Evolutionary conservation across 2,113 vertebrate species (phyloP), one percentile per base, ranked within the genome.

Genomic region (Chunga burmeisteri): DNA sequence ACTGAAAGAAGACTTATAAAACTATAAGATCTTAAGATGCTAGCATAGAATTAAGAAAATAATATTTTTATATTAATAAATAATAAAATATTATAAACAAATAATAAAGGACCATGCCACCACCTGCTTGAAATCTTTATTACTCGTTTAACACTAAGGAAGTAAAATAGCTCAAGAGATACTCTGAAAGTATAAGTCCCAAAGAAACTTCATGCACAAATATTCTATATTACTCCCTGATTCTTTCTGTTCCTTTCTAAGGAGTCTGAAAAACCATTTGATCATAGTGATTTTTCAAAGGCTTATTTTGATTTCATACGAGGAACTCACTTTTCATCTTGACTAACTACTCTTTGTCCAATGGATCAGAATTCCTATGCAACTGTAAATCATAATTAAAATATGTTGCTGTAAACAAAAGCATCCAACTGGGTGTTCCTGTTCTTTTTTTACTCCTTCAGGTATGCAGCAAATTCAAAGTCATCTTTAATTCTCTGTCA

Each of bases 81-180:
- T 4, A 68, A 19, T 40, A 40, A 36, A 56, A 4, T 42, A 47
- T 52, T 77, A 30, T 21, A 65, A 72, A 53, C 7, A 62, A 78
- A 83, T 58, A 23, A 59, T 34, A 44, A 65, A 81, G 8, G 7
- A 27, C 8, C 4, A 7, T 1, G 2, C 1, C 0, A 1, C 5
- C 11, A 49, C 4, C 6, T 79, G 10, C 29, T 88, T 72, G 74
- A 25, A 61, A 30, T 34, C 22, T 53, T 53, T 71, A 49, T 79
- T 74, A 4, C 16, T 87, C 21, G 19, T 7, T 67, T 92, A 85
- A 53, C 42, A 26, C 26, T 50, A 63, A 14, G 21, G 44, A 82
- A 73, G 5, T 30, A 55, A 47, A 14, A 18, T 16, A 50, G 17
- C 12, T n/a, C 40, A 82, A 56, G 11, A 65, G 10, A 34, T 83